Evolutionary conservation across 35 echinoderm and acorn worm genomes (phyloP).

Genomic region (Ophioderma brevispina): DNA sequence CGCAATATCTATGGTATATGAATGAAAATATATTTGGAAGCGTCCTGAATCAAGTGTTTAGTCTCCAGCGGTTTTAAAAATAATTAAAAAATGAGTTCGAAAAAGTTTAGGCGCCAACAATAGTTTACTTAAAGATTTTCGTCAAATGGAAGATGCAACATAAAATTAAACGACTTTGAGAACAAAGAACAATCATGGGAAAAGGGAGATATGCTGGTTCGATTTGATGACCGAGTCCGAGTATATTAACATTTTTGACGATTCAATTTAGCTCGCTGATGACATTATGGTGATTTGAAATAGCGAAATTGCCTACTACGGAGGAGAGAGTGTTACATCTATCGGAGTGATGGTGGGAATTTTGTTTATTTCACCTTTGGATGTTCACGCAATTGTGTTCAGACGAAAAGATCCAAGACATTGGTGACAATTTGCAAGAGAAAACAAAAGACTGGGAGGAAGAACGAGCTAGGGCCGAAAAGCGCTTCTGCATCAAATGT

Average conservation of each 20-base stretch:
- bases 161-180: conserved; percentile 14
- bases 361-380: conserved; percentile 30
- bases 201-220: conserved; percentile 65
- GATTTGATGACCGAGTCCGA: conserved; percentile 46
- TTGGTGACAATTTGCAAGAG: background rate
- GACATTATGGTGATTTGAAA: conserved; percentile 36
- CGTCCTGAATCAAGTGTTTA: background rate
- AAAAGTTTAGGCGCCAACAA: background rate
- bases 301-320: background rate
- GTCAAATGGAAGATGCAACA: background rate
- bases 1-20: conserved; percentile 59
- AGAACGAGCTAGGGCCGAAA: conserved; percentile 42
- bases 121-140: too few species aligned
- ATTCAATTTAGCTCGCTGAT: conserved; percentile 28
- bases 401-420: conserved; percentile 45
- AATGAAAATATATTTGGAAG: conserved; percentile 24
- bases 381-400: conserved; percentile 44
- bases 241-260: conserved; percentile 22
- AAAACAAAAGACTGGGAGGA: conserved; percentile 40
- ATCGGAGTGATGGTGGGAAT: background rate
- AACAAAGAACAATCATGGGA: background rate
- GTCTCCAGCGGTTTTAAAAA: conserved; percentile 13
- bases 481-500: conserved; percentile 66
- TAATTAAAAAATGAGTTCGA: background rate
- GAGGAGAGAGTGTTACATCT: conserved; percentile 11